Evolutionary conservation across 2,888 invertebrate genomes (phyloP), one percentile per base, ranked within the genome.

Genomic region (Eretmocerus hayati): DNA sequence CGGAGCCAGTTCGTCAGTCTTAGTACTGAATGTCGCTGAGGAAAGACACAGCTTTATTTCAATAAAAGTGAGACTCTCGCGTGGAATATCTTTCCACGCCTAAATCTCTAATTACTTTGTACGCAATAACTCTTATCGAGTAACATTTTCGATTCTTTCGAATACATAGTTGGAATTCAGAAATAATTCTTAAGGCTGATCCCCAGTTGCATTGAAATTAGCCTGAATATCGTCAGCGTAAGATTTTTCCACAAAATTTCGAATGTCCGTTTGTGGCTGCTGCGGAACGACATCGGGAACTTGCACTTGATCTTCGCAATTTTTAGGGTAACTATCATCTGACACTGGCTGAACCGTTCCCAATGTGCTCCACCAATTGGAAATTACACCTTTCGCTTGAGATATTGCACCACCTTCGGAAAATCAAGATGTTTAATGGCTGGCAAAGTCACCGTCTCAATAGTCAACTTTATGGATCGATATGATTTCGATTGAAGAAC

Each of bases 381-480:
- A 83, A 43, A 91, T 81, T 0, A 89, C 90, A 15, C 90, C 90
- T 66, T 84, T 87, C 38, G 91, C 91, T 72, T 89, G 87, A n/a
- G 87, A 84, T 52, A 91, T 74, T 36, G 90, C 91, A 26, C 90
- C 91, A 58, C 90, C 88, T 75, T n/a, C n/a, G n/a, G n/a, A n/a
- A n/a, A n/a, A n/a, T n/a, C n/a, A n/a, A n/a, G n/a, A n/a, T n/a
- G n/a, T n/a, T n/a, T n/a, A n/a, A n/a, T n/a, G n/a, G n/a, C n/a
- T n/a, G n/a, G n/a, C n/a, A n/a, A n/a, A n/a, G n/a, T n/a, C n/a
- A n/a, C n/a, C n/a, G n/a, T n/a, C n/a, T n/a, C n/a, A n/a, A n/a
- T n/a, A n/a, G n/a, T n/a, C n/a, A n/a, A n/a, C n/a, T n/a, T n/a
- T n/a, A n/a, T n/a, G n/a, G n/a, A n/a, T n/a, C n/a, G n/a, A n/a